These are phyloP conservation scores for Aphaenogaster ashmeadi DNA, from an alignment of 1,140 invertebrate genomes.

Conservation along the genomic window DNA sequence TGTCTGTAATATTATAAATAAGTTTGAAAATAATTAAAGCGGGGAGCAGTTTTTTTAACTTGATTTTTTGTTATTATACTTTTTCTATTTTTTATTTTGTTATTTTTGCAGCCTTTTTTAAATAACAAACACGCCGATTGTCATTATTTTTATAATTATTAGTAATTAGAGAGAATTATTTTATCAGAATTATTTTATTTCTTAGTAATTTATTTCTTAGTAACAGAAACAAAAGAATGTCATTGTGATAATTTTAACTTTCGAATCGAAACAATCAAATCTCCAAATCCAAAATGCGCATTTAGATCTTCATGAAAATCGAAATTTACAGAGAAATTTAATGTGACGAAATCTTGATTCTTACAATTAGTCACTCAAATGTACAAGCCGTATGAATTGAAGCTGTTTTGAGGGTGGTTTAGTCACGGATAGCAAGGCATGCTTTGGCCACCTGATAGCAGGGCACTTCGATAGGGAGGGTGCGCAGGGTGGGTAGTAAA, in stretches of 20 bases:
- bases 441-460: conserved; percentile 26
- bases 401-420: background rate
- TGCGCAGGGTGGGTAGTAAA: conserved; percentile 69
- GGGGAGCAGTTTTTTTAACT: too few species aligned
- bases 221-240: too few species aligned
- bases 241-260: background rate
- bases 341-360: background rate
- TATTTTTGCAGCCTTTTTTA: too few species aligned
- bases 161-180: background rate
- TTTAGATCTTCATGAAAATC: background rate
- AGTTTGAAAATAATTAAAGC: too few species aligned
- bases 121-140: background rate
- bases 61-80: too few species aligned
- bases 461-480: conserved; percentile 20
- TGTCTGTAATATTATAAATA: too few species aligned
- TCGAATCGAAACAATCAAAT: background rate
- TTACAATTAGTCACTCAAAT: background rate
- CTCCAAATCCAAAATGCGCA: background rate
- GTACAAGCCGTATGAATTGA: background rate
- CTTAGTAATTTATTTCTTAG: too few species aligned
- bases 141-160: background rate
- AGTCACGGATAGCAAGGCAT: background rate
- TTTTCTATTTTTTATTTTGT: too few species aligned
- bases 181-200: too few species aligned
- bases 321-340: background rate